These are phyloP conservation scores for Pantherophis vulpinus DNA, from an alignment of 2,797 vertebrate genomes.

Conservation along the genomic window DNA sequence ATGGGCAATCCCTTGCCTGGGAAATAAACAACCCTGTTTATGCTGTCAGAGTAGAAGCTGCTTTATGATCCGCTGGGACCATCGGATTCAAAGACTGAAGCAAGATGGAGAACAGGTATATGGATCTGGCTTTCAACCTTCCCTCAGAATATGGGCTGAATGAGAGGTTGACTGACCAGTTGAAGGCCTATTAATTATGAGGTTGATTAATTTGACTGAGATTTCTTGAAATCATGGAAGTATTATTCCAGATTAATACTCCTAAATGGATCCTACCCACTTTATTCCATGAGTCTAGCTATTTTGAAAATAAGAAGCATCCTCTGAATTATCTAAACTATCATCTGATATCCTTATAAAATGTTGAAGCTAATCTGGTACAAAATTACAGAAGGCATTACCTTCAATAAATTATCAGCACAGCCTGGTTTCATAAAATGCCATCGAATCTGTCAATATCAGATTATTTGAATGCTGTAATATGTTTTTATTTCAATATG, in stretches of 20 bases:
- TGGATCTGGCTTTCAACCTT: background rate
- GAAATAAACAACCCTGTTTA: background rate
- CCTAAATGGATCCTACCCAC: background rate
- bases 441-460: background rate
- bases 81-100: background rate
- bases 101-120: background rate
- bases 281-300: background rate
- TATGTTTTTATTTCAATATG: background rate
- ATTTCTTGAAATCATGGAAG: background rate
- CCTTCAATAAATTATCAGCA: background rate
- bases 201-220: background rate
- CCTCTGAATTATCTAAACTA: background rate
- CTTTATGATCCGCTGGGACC: background rate
- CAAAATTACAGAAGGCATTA: background rate
- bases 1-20: background rate
- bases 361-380: background rate
- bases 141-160: background rate
- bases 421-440: background rate
- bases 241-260: background rate
- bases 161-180: background rate
- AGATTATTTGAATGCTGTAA: background rate
- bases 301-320: background rate
- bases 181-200: background rate
- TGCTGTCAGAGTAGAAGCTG: background rate
- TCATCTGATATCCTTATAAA: background rate